These are phyloP conservation scores for Agrotis clavis DNA, from an alignment of 2,888 invertebrate genomes.

Conservation along the genomic window DNA sequence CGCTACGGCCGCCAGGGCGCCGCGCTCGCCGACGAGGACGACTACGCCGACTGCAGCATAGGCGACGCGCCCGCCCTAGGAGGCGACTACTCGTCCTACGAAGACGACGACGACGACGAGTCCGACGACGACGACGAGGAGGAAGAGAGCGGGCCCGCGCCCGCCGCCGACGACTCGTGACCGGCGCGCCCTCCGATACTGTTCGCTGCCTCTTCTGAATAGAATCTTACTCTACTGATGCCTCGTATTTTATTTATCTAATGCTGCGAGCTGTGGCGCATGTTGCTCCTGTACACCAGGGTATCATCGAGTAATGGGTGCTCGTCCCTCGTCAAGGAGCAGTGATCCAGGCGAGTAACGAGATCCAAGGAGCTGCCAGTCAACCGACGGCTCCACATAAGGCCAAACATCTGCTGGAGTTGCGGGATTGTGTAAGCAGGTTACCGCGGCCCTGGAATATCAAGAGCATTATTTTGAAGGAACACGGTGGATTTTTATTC, in stretches of 20 bases:
- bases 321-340: too few relatives aligned
- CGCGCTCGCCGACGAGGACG: conserved; percentile 92
- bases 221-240: conserved; percentile 28
- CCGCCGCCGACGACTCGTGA: conserved; percentile 21
- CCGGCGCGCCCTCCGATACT: neutral
- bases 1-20: conserved; percentile 97
- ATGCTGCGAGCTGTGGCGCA: neutral
- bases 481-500: too few relatives aligned
- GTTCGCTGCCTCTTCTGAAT: conserved; percentile 22
- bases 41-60: conserved; percentile 76
- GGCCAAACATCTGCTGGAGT: too few relatives aligned
- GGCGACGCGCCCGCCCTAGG: conserved; percentile 82
- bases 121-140: conserved; percentile 65
- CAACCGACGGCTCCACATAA: too few relatives aligned
- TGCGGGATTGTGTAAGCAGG: too few relatives aligned
- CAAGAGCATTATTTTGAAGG: too few relatives aligned
- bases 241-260: conserved; percentile 27
- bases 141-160: conserved; percentile 18
- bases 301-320: too few relatives aligned
- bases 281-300: neutral
- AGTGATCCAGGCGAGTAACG: too few relatives aligned
- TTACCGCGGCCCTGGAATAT: too few relatives aligned
- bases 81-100: conserved; percentile 85
- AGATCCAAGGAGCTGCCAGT: too few relatives aligned
- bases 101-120: conserved; percentile 75